Evolutionary conservation across 2,888 invertebrate genomes (phyloP), one percentile per base, ranked within the genome.

Genomic region (Drosophila tanythrix): DNA sequence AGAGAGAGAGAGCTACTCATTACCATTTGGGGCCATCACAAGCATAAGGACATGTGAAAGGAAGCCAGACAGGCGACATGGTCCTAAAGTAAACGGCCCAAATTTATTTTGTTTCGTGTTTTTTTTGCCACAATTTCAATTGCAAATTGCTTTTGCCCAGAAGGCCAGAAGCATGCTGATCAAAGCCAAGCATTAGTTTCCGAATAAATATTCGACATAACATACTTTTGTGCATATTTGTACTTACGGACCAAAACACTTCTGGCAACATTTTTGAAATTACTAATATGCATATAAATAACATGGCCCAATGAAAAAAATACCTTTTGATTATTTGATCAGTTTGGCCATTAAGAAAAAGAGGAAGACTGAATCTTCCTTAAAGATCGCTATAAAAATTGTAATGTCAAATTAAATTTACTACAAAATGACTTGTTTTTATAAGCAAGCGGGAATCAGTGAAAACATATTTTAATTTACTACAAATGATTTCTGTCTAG

Each of bases 21-120:
- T 89, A 87, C 89, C 88, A 87, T 87, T 87, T 78, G 76, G 75
- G 88, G 86, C 76, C 85, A 78, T 73, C 69, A 74, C 79, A 33
- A 55, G 76, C 83, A 83, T 79, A 83, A 88, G 83, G 83, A 77
- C 65, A 77, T 73, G 83, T 79, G 75, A 69, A 57, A 69, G 73
- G 78, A 80, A 83, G 71, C 79, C 76, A 83, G 79, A 74, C 83
- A 74, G 81, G 70, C 76, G 79, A 70, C 76, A 74, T 46, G 60
- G 69, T n/a, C 62, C 62, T 66, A 56, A 76, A 76, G 79, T 71
- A 72, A 79, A 72, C 65, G 60, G 78, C 57, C 40, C 65, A 76
- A 68, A 55, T 79, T 75, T 68, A 56, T 35, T 61, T 55, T 77
- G 48, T 50, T 62, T 67, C 78, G 61, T 55, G 56, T 57, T 70